Evolutionary conservation across 1,140 invertebrate species (phyloP).

Genomic region (Gryon sp.): DNA sequence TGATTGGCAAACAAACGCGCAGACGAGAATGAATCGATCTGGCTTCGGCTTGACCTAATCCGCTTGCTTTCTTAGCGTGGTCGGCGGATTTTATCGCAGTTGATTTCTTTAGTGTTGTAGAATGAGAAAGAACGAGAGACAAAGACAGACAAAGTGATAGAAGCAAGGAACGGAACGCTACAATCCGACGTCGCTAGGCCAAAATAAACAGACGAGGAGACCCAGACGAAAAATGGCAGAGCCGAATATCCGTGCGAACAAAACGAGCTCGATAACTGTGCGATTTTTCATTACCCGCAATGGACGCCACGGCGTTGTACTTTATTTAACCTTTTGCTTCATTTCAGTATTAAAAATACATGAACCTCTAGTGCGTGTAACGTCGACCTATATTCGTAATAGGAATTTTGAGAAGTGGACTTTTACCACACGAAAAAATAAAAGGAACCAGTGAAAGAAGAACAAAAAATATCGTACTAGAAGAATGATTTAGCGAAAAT

Average conservation of each 20-base stretch:
- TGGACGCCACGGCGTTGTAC: constrained; percentile 31
- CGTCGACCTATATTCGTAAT: constrained; percentile 52
- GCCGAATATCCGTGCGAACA: constrained; percentile 12
- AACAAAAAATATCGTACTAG: neutral
- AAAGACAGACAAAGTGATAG: too few relatives aligned
- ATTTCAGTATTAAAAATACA: constrained; percentile 55
- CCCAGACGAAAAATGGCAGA: neutral
- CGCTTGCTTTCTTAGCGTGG: constrained; percentile 38
- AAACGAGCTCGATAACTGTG: constrained; percentile 1
- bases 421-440: constrained; percentile 17
- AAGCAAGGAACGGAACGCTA: too few relatives aligned
- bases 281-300: constrained; percentile 38
- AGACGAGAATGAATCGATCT: constrained; percentile 51
- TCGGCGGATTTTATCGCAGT: constrained; percentile 9
- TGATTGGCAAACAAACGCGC: constrained; percentile 58
- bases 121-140: neutral
- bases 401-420: constrained; percentile 47
- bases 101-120: constrained; percentile 8
- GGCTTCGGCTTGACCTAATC: constrained; percentile 53
- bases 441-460: neutral
- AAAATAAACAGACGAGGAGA: constrained; percentile 20
- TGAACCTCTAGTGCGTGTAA: constrained; percentile 43
- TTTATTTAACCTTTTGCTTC: constrained; percentile 40
- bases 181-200: too few relatives aligned
- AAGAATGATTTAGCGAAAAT: too few relatives aligned